Conservation (phyloP, 2,888 invertebrate genomes). For the Pheosia gnoma region DNA sequence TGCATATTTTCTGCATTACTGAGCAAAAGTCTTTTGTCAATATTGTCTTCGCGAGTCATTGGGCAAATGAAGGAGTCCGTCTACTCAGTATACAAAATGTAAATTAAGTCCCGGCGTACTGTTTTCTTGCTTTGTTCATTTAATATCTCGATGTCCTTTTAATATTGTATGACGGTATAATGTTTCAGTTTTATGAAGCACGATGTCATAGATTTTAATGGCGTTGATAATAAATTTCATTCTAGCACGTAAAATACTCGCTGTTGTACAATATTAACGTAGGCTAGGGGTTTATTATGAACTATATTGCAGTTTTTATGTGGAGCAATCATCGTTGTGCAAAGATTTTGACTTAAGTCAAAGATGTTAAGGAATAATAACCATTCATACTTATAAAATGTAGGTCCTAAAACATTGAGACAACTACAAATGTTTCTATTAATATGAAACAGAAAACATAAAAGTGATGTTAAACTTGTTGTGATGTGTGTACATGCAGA, state of each 20-base stretch:
- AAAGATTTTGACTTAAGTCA: constrained; percentile 2
- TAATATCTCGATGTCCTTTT: constrained; percentile 42
- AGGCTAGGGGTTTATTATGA: constrained; percentile 17
- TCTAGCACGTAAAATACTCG: constrained; percentile 25
- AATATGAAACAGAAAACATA: too few relatives aligned
- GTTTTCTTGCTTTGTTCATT: constrained; percentile 47
- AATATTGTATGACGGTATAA: constrained; percentile 42
- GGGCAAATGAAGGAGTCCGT: constrained; percentile 59
- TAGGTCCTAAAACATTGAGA: too few relatives aligned
- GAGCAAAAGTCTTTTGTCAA: constrained; percentile 76
- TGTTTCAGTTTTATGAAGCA: constrained; percentile 47
- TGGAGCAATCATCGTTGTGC: constrained; percentile 2
- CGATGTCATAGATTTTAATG: constrained; percentile 48
- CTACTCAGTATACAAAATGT: constrained; percentile 60
- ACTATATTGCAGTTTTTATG: constrained; percentile 19
- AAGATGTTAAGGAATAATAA: too few relatives aligned
- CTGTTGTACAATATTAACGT: constrained; percentile 19
- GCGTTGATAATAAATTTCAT: constrained; percentile 41
- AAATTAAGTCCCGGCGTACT: constrained; percentile 48
- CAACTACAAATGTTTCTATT: too few relatives aligned
- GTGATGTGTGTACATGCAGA: too few relatives aligned
- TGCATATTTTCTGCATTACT: constrained; percentile 79
- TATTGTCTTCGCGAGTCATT: constrained; percentile 71
- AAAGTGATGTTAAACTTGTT: too few relatives aligned
- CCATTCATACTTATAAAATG: too few relatives aligned